Evolutionary conservation across 2,888 invertebrate species (phyloP).

Genomic region (Tuta absoluta): DNA sequence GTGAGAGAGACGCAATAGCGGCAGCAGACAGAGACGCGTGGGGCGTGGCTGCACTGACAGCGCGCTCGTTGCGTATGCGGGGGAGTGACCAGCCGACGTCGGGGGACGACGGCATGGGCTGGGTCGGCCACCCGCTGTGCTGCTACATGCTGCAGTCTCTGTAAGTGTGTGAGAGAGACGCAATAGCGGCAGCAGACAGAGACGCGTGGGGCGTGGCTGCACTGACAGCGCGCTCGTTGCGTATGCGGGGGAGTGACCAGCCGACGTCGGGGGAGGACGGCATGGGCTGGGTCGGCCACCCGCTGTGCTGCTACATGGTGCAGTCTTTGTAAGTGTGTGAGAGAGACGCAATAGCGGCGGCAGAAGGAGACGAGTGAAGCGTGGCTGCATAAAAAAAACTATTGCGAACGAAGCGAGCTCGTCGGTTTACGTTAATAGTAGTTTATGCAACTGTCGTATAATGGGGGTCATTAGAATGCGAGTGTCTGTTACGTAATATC

Average conservation of each 20-base stretch:
- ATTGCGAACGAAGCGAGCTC: conserved; percentile 58
- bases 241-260: conserved; percentile 61
- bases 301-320: conserved; percentile 92
- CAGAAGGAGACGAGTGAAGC: neutral
- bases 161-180: conserved; percentile 81
- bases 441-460: too few species aligned
- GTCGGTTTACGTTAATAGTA: conserved; percentile 40
- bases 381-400: conserved; percentile 44
- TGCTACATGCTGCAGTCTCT: conserved; percentile 91
- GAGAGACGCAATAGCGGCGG: neutral
- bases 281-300: conserved; percentile 90
- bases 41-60: conserved; percentile 52
- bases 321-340: conserved; percentile 87
- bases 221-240: conserved; percentile 72
- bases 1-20: neutral
- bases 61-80: conserved; percentile 68
- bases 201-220: neutral
- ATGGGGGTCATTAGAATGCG: too few species aligned
- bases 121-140: conserved; percentile 93
- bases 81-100: conserved; percentile 63
- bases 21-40: neutral
- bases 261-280: conserved; percentile 82
- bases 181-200: neutral
- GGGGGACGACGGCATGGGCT: conserved; percentile 86
- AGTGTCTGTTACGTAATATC: too few species aligned